Conservation (phyloP, 2,888 invertebrate species). For the Spisula solida region DNA sequence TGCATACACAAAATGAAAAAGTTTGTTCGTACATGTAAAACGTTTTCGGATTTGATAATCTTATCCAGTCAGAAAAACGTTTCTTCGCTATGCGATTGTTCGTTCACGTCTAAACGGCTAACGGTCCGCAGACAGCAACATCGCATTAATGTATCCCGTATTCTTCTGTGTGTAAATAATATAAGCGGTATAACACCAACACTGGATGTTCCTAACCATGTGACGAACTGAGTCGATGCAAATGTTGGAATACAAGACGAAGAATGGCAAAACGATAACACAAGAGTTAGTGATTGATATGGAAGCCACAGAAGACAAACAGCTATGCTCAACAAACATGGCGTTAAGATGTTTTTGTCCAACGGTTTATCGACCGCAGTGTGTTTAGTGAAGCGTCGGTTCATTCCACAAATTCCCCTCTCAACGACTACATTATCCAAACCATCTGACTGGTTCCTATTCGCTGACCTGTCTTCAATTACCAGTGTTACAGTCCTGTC, state of each 20-base stretch:
- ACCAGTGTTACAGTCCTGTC: neutral
- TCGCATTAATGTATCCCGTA: neutral
- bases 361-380: neutral
- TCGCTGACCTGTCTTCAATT: neutral
- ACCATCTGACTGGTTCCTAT: neutral
- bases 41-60: too few species aligned
- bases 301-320: slow-evolving; percentile 62
- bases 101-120: neutral
- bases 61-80: neutral
- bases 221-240: slow-evolving; percentile 52
- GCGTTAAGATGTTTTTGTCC: neutral
- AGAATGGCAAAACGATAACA: slow-evolving; percentile 46
- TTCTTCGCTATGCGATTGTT: slow-evolving; percentile 11
- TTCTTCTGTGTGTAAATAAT: slow-evolving; percentile 42
- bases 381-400: neutral
- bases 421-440: neutral
- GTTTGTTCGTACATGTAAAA: too few species aligned
- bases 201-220: slow-evolving; percentile 57
- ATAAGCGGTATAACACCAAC: slow-evolving; percentile 57
- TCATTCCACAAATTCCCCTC: neutral
- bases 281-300: slow-evolving; percentile 53
- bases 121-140: neutral
- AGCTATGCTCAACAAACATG: slow-evolving; percentile 47
- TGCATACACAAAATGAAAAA: too few species aligned
- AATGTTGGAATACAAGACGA: slow-evolving; percentile 47